Base-by-base conservation (phyloP, 2,888 invertebrate genomes). In the Mesorhabditis belari region DNA sequence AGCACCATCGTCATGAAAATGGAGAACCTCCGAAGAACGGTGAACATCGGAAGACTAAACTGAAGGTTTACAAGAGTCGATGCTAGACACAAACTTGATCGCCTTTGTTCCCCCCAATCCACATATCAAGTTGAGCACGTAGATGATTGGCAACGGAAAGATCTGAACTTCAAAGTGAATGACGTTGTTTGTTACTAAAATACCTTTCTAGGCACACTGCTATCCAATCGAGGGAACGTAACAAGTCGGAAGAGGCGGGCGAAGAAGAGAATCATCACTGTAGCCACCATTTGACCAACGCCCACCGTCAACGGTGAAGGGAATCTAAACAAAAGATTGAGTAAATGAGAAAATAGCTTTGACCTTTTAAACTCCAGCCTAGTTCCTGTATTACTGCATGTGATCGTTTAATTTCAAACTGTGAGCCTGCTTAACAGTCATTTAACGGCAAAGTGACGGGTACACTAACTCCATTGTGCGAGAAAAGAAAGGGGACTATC, bases 1-100 rank as follows among this genome's bases (percentile, higher is more conserved):
- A 89, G 87, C 63, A 95, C 84, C 94, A 98, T 94, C 0, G 98
- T 98, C 89, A 99, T 91, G 27, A 98, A 85, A 75, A 98, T 96
- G 57, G 95, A 94, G 83, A 98, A 96, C 64, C 98, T 86, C 65
- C 98, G 85, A 49, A 98, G 85, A 1, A 92, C 95, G 1, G 96
- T 95, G 82, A 96, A 94, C 95, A 96, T 96, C 0, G 95, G 95
- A 66, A 96, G 84, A 82, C 91, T 94, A 51, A 4, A 50, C n/a
- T 4, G 49, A 25, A 3, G 19, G 55, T 29, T 55, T 19, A 44
- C 6, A 21, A 21, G 53, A 51, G 3, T 12, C 25, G 17, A 29
- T 50, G 49, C n/a, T 24, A 28, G 25, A 21, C 6, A 65, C 74
- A 70, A 69, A 85, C 85, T 83, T 86, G 29, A 86, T 78, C 75